Evolutionary conservation across 1,140 invertebrate genomes (phyloP), one percentile per base, ranked within the genome.

Genomic region (Pararge aegeria): DNA sequence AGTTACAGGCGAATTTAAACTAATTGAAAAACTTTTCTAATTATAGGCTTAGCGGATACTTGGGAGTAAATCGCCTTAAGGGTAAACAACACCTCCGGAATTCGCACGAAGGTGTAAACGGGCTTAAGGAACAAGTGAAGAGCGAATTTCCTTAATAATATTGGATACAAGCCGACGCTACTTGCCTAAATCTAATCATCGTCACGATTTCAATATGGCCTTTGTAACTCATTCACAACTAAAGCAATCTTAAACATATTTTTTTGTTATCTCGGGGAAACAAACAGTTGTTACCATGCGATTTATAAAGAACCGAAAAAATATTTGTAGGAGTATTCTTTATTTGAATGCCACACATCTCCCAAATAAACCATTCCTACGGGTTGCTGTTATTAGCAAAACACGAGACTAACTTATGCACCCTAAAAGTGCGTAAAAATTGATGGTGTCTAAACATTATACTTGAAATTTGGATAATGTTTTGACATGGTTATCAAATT

Each of bases 11-110:
- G 78, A 83, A 87, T 86, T 89, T 84, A 83, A 82, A 87, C 79
- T 89, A 89, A 89, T 89, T 89, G 83, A 87, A 89, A 89, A 89
- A 89, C 70, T 89, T 89, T 89, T 87, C 80, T 89, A 89, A 89
- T 89, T 89, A 89, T 89, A 81, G 79, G 75, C 86, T 89, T 86
- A 86, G 80, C 82, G 81, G 83, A 83, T 83, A 87, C 86, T 89
- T 85, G 74, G 38, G 78, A 80, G 80, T 80, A 89, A 89, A 89
- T 89, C 86, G 83, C 83, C 86, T 86, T 84, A 77, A 81, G 83
- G 83, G 75, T 83, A 89, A 89, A 87, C 80, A 89, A 85, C 86
- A 87, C 83, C 86, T 87, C 74, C 78, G 74, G 76, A 80, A 86
- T 89, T 80, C 68, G 64, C 75, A 69, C 75, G 70, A 71, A 70